Evolutionary conservation across 1,140 invertebrate genomes (phyloP), one percentile per base, ranked within the genome.

Genomic region (Sipha flava): DNA sequence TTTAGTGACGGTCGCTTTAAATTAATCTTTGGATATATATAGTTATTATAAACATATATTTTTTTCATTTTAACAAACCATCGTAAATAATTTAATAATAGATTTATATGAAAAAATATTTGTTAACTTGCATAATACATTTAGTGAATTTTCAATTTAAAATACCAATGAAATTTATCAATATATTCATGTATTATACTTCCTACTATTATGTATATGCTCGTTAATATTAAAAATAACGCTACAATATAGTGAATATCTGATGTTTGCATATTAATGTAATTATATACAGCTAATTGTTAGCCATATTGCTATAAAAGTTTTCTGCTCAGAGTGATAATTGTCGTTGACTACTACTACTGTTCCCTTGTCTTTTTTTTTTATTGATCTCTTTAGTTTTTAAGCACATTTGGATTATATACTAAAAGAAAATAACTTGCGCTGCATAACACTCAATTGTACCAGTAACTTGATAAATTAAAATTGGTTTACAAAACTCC

Each of bases 341-440:
- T 68, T 29, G 23, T 45, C 40, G 2, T 45, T 45, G 21, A 43
- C 5, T 68, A 43, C 40, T 45, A 62, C 29, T 34, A 16, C 31
- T 66, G 6, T 31, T 49, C 31, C 23, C 52, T 45, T 7, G 5
- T 68, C 40, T 68, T 43, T 43, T 66, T n/a, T n/a, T 57, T 77
- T 54, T 43, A 54, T 57, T 77, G 72, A 77, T 77, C 72, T 77
- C 72, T 77, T 57, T 77, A 77, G 49, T 77, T 77, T 73, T 52
- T 77, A 77, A 77, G 72, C 49, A 77, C 72, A 45, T 45, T 45
- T 43, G 9, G 34, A 45, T 9, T 34, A 21, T 37, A 40, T 34
- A 34, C 26, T 26, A 57, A 57, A 57, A 14, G 21, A 62, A 21
- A 40, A 37, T 6, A 66, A 37, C 31, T 66, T 66, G 31, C 34